These are phyloP conservation scores for Drosophila bocki DNA, from an alignment of 1,140 invertebrate species.

Conservation along the genomic window DNA sequence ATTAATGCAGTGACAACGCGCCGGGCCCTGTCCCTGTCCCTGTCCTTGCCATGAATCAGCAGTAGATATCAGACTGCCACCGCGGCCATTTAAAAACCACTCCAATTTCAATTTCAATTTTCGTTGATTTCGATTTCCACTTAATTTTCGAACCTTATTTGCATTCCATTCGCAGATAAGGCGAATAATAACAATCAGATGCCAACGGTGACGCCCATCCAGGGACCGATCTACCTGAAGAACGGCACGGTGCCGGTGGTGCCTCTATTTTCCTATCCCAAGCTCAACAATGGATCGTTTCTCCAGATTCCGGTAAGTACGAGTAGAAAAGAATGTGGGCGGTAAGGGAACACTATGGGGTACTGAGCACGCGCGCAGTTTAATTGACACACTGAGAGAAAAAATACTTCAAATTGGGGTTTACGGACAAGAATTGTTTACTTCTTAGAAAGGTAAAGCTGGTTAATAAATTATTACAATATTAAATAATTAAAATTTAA, in stretches of 20 bases:
- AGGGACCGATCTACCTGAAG: constrained; percentile 92
- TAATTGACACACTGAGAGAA: constrained; percentile 28
- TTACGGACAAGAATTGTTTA: background rate
- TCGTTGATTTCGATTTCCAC: constrained; percentile 21
- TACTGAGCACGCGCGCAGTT: constrained; percentile 49
- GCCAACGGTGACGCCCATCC: constrained; percentile 90
- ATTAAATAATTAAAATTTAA: too few species aligned
- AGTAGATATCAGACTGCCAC: constrained; percentile 34
- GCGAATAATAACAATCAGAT: constrained; percentile 64
- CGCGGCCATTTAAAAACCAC: constrained; percentile 30
- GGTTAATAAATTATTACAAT: too few species aligned
- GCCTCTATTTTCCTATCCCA: constrained; percentile 93
- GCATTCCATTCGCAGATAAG: constrained; percentile 58
- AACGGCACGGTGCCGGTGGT: constrained; percentile 93
- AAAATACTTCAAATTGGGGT: background rate
- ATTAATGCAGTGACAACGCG: constrained; percentile 58
- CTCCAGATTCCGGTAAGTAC: constrained; percentile 94
- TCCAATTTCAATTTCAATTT: constrained; percentile 30
- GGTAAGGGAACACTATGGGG: constrained; percentile 1
- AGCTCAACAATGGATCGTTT: constrained; percentile 92
- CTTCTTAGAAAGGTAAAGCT: background rate
- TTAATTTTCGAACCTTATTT: constrained; percentile 39
- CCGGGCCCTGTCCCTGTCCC: constrained; percentile 11
- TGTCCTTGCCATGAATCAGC: constrained; percentile 57
- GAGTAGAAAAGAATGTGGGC: background rate